A percentile compares a stretch with the other conserved stretches of the same genome.
Evolutionary conservation across 2,113 vertebrate genomes (phyloP).

Genomic region (Triplophysa tibetana): DNA sequence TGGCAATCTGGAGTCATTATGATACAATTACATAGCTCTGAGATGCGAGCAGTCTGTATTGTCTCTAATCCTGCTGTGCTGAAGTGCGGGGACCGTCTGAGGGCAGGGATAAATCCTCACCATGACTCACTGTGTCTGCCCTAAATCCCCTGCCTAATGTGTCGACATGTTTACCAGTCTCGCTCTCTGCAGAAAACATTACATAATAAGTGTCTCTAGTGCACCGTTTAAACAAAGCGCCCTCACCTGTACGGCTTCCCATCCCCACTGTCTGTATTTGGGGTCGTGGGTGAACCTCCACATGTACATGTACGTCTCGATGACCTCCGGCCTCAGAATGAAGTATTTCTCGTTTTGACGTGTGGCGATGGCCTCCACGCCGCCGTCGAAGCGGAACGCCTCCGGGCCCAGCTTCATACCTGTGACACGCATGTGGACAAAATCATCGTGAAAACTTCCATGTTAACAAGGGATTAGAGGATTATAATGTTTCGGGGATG

Average conservation of each 20-base stretch:
- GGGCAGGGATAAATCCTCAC: conserved; percentile 13
- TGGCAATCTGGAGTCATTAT: conserved; percentile 38
- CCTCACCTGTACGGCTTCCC: conserved; percentile 94
- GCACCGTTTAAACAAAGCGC: not conserved
- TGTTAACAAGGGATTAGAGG: conserved; percentile 13
- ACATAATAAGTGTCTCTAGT: not conserved
- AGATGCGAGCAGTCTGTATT: conserved; percentile 42
- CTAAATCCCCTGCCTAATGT: not conserved
- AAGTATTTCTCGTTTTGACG: conserved; percentile 98
- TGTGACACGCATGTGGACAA: conserved; percentile 55
- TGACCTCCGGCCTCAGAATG: conserved; percentile 94
- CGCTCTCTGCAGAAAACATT: not conserved
- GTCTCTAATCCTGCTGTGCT: conserved; percentile 14
- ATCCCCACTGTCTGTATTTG: conserved; percentile 96
- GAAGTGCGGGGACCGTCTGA: conserved; percentile 18
- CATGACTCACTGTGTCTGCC: conserved; percentile 2
- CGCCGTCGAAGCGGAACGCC: conserved; percentile 95
- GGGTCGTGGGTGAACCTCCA: conserved; percentile 97
- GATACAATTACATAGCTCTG: conserved; percentile 48
- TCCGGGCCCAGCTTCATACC: conserved; percentile 94
- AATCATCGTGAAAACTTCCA: not conserved
- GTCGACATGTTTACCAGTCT: conserved; percentile 12
- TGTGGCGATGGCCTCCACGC: conserved; percentile 96
- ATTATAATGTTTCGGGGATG: conserved; percentile 18
- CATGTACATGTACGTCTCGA: conserved; percentile 99